Evolutionary conservation across 2,888 invertebrate genomes (phyloP).

Genomic region (Aromia moschata): DNA sequence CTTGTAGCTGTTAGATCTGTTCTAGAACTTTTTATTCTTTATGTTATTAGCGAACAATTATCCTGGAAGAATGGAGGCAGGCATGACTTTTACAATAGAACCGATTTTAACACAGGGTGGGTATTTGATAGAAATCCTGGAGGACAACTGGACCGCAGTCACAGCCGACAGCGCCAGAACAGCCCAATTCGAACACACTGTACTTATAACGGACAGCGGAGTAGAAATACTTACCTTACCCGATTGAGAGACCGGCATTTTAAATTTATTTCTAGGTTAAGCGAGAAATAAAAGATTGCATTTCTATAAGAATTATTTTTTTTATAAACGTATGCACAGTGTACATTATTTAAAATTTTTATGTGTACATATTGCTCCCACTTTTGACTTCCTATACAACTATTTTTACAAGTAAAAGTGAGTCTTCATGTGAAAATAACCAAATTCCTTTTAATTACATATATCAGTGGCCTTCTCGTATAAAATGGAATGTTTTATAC

Average conservation of each 20-base stretch:
- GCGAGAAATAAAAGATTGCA: slow-evolving; percentile 30
- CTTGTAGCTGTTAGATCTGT: no score
- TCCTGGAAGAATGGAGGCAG: slow-evolving; percentile 78
- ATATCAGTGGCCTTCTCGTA: slow-evolving; percentile 43
- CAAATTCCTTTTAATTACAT: slow-evolving; percentile 47
- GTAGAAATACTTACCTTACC: slow-evolving; percentile 78
- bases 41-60: slow-evolving; percentile 72
- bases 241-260: not conserved
- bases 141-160: slow-evolving; percentile 94
- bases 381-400: slow-evolving; percentile 49
- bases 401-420: slow-evolving; percentile 54
- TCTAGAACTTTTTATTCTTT: no score
- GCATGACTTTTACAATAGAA: slow-evolving; percentile 97
- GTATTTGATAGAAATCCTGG: slow-evolving; percentile 72
- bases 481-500: slow-evolving; percentile 61
- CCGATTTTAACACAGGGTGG: slow-evolving; percentile 84
- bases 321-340: slow-evolving; percentile 52
- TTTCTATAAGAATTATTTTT: slow-evolving; percentile 36
- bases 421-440: slow-evolving; percentile 58
- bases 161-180: slow-evolving; percentile 83
- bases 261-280: slow-evolving; percentile 8
- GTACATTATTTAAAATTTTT: slow-evolving; percentile 52
- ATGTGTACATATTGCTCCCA: slow-evolving; percentile 57
- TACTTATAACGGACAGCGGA: slow-evolving; percentile 82
- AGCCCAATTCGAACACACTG: slow-evolving; percentile 93